These are phyloP conservation scores for Drosophila nannoptera DNA, from an alignment of 1,140 invertebrate genomes.

Conservation along the genomic window DNA sequence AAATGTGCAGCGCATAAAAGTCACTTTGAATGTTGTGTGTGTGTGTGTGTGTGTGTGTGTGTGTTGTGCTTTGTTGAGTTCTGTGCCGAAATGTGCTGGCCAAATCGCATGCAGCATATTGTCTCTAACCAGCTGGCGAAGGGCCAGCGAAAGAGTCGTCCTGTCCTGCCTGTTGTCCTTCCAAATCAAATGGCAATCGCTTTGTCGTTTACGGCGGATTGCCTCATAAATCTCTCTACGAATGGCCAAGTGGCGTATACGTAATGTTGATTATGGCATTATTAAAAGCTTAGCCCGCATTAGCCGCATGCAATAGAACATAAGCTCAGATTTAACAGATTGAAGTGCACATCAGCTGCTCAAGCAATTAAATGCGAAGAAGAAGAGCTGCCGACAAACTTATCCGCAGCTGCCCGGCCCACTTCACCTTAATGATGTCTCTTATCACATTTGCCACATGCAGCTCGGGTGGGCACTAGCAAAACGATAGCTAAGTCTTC, in stretches of 20 bases:
- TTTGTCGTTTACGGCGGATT: constrained; percentile 36
- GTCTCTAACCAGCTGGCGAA: constrained; percentile 40
- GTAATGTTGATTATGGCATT: constrained; percentile 40
- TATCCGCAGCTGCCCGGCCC: too few species aligned
- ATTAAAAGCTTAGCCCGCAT: constrained; percentile 3
- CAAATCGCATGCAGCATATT: constrained; percentile 60
- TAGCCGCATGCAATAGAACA: neutral
- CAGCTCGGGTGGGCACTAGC: constrained; percentile 13
- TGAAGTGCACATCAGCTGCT: neutral
- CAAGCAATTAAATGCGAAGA: neutral
- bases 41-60: neutral
- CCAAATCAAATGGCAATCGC: constrained; percentile 45
- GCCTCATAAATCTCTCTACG: constrained; percentile 50
- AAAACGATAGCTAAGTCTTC: constrained; percentile 12
- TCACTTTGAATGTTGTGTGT: constrained; percentile 38
- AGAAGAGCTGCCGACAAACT: neutral
- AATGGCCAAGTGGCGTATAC: constrained; percentile 39
- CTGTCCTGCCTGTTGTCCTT: constrained; percentile 37
- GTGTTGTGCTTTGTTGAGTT: neutral
- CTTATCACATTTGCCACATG: neutral
- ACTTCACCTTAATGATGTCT: too few species aligned
- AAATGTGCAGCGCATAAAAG: constrained; percentile 51
- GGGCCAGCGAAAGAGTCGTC: constrained; percentile 32
- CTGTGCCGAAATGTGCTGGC: constrained; percentile 11
- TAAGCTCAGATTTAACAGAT: too few species aligned